Evolutionary conservation across 92 coral and sea anemone species (phyloP).

Genomic region (Paragorgia papillata): DNA sequence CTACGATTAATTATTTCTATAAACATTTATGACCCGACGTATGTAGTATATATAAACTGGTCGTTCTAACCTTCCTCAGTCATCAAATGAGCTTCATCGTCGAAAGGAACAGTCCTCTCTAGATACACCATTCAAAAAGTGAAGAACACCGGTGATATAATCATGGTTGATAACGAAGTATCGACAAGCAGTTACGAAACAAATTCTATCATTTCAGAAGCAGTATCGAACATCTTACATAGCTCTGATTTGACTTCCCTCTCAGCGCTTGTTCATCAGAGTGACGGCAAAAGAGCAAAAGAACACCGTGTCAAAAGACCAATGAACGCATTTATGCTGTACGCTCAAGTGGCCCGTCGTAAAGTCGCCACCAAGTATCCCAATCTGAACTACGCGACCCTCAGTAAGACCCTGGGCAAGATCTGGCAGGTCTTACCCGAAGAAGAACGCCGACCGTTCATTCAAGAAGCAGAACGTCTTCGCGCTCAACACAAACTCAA

Average conservation of each 20-base stretch:
- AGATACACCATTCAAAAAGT: neutral
- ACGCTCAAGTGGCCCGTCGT: slow-evolving; percentile 98
- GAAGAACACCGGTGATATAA: too few relatives aligned
- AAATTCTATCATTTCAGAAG: slow-evolving; percentile 87
- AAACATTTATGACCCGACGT: too few relatives aligned
- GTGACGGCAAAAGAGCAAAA: slow-evolving; percentile 72
- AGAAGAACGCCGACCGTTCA: slow-evolving; percentile 94
- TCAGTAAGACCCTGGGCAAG: slow-evolving; percentile 96
- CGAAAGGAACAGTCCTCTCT: neutral
- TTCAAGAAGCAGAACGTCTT: slow-evolving; percentile 96
- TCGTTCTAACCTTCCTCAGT: too few relatives aligned
- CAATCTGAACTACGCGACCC: slow-evolving; percentile 96
- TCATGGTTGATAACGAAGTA: neutral
- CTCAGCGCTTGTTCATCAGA: slow-evolving; percentile 85
- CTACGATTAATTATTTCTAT: too few relatives aligned
- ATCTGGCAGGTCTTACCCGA: slow-evolving; percentile 95
- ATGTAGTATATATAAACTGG: too few relatives aligned
- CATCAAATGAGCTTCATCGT: neutral
- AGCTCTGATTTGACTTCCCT: slow-evolving; percentile 96
- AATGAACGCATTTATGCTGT: slow-evolving; percentile 99
- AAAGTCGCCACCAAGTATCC: slow-evolving; percentile 98
- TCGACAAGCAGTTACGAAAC: neutral
- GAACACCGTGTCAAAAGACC: slow-evolving; percentile 96
- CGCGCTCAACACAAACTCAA: slow-evolving; percentile 93
- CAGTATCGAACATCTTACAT: slow-evolving; percentile 91